Conservation (phyloP, 2,113 vertebrate genomes). For the Orientallactaga bullata region DNA sequence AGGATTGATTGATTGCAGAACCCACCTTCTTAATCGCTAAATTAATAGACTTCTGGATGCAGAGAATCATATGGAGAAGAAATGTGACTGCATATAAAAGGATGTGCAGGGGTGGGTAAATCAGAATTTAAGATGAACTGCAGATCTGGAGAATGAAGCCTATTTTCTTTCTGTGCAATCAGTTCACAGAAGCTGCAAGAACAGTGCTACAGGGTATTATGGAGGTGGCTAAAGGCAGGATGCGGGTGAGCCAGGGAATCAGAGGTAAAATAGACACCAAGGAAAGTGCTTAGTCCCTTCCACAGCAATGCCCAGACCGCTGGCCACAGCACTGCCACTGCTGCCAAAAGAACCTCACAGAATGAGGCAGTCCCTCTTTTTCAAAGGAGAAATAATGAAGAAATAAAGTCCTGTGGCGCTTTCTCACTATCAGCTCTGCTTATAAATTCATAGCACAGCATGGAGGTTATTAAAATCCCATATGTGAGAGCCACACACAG, state of each 20-base stretch:
- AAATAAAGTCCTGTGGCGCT: constrained; percentile 88
- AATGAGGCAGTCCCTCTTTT: constrained; percentile 81
- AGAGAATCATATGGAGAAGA: neutral
- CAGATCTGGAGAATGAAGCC: neutral
- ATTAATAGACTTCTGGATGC: neutral
- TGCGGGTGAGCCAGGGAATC: constrained; percentile 37
- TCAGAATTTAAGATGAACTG: neutral
- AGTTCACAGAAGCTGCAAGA: constrained; percentile 43
- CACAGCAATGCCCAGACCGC: constrained; percentile 60
- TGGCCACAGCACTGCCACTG: neutral
- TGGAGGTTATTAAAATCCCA: constrained; percentile 92
- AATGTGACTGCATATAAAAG: neutral
- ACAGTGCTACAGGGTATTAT: neutral
- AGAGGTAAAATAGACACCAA: constrained; percentile 49
- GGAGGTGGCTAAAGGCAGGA: neutral
- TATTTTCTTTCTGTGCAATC: constrained; percentile 28
- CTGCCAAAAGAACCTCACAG: constrained; percentile 71
- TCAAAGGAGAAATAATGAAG: constrained; percentile 88
- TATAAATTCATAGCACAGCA: constrained; percentile 91
- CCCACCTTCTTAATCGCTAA: neutral
- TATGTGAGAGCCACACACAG: constrained; percentile 88
- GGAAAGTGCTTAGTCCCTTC: constrained; percentile 61
- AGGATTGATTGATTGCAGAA: neutral
- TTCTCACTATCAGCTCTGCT: constrained; percentile 85
- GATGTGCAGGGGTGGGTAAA: neutral